Evolutionary conservation across 2,888 invertebrate genomes (phyloP), one percentile per base, ranked within the genome.

Genomic region (Drosophila mercatorum): DNA sequence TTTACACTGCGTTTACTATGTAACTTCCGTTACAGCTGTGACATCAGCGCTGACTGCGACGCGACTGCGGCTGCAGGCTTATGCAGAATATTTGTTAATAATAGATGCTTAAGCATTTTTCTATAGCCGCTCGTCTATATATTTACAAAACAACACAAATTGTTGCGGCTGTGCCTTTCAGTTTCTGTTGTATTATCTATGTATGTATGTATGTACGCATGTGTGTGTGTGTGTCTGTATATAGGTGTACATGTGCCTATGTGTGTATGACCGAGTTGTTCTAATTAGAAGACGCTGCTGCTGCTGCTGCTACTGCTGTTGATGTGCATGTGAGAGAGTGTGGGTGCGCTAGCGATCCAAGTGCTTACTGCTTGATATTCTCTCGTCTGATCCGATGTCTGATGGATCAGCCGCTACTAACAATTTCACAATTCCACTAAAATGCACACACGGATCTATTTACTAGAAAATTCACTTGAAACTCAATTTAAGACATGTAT

Each of bases 11-110:
- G 26, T 47, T 66, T 61, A 81, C 68, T 58, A 68, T 74, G 67
- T 58, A 67, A 75, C 59, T 65, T 47, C 62, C 67, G 64, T 80
- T 80, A 82, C 77, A 80, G 69, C 78, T 77, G 74, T 73, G 67
- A 59, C 59, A 63, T 56, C 63, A 66, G 56, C 78, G 53, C 26
- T 58, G 55, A 59, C 68, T 34, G 28, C 62, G 26, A n/a, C 61
- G 56, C 31, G 60, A 56, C 64, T 28, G 22, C 58, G 26, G 12
- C 59, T 64, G 34, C 26, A 26, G 22, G 10, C 22, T 44, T 36
- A 22, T 44, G 44, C 44, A 44, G n/a, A 53, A 51, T 60, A 66
- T 46, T 59, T 69, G 11, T 69, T 74, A 65, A 66, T 73, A 73
- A 58, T 74, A 65, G 56, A 64, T 28, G 52, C 40, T 28, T 10